phyloP scores from a whole-genome alignment of 2,888 invertebrate species.

The Dorcus parallelipipedus region DNA sequence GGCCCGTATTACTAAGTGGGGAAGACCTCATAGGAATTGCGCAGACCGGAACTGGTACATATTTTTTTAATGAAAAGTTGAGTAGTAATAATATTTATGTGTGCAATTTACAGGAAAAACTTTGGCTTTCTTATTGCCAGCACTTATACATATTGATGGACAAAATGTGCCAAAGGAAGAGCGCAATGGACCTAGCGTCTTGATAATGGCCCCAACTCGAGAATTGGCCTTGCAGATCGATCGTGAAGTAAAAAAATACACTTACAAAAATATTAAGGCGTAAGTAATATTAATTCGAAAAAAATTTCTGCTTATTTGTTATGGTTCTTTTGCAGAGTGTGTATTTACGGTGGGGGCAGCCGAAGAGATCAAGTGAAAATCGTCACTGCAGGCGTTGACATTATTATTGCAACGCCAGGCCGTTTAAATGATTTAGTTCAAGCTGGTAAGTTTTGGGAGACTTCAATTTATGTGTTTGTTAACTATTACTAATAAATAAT shows the following conservation, averaged over 20 bases:
- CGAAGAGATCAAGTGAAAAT: slow-evolving; percentile 73
- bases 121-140: slow-evolving; percentile 88
- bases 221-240: slow-evolving; percentile 93
- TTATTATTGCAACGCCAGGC: slow-evolving; percentile 94
- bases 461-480: not conserved
- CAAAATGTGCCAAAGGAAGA: slow-evolving; percentile 72
- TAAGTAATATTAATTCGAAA: slow-evolving; percentile 44
- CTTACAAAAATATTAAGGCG: slow-evolving; percentile 83
- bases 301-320: not conserved
- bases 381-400: slow-evolving; percentile 80
- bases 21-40: slow-evolving; percentile 95
- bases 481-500: not conserved
- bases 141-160: slow-evolving; percentile 87
- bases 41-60: slow-evolving; percentile 76
- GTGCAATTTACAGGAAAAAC: slow-evolving; percentile 69
- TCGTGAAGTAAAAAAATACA: slow-evolving; percentile 84
- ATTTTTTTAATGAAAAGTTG: slow-evolving; percentile 7
- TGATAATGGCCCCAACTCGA: slow-evolving; percentile 89
- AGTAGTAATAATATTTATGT: too few species aligned
- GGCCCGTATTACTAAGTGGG: slow-evolving; percentile 90
- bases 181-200: slow-evolving; percentile 77
- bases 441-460: slow-evolving; percentile 44
- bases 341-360: slow-evolving; percentile 88
- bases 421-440: slow-evolving; percentile 85
- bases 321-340: slow-evolving; percentile 57